Evolutionary conservation across 2,113 vertebrate genomes (phyloP), one percentile per base, ranked within the genome.

Genomic region (Acanthisitta chloris): DNA sequence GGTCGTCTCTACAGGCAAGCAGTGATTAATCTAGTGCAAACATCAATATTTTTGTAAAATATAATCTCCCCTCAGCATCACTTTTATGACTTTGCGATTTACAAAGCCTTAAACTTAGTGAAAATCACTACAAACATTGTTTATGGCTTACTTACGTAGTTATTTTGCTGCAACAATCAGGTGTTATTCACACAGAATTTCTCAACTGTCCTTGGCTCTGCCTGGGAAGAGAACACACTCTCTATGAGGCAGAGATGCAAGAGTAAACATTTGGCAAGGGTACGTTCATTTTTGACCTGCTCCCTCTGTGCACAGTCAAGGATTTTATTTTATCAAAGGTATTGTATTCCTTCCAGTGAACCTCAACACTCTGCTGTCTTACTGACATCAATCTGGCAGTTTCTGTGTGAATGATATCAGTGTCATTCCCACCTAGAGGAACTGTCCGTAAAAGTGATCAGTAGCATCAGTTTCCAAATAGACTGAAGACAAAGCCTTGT

Each of bases 31-130:
- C 95, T 94, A 92, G 71, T 17, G 51, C 93, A 98, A 98, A 97
- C 88, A 96, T 93, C 84, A 96, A 88, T 97, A 98, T 97, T 98
- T 98, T 97, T 94, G 96, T 94, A 97, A 97, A 97, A 92, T 95
- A 77, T 80, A 94, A 97, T 81, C 64, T 91, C 9, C 38, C 52
- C 73, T 64, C 77, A 95, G 80, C 94, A 96, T 93, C 96, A 87
- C 55, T 85, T 85, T 96, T 96, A 87, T 96, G 96, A 94, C 93
- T 94, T 93, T 91, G 88, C 97, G 96, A 97, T 97, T 98, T 96
- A 96, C 95, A 96, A 97, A 96, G 94, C 80, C 65, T 98, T 96
- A 97, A 97, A 97, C 95, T 97, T 94, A 88, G 96, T 96, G 97
- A 97, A 97, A 98, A 97, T 97, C 91, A 96, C 94, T 93, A 97